Percentiles rank a stretch among this genome's conserved stretches.
Evolutionary conservation across 2,888 invertebrate species (phyloP).

Genomic region (Mycogona germanica): DNA sequence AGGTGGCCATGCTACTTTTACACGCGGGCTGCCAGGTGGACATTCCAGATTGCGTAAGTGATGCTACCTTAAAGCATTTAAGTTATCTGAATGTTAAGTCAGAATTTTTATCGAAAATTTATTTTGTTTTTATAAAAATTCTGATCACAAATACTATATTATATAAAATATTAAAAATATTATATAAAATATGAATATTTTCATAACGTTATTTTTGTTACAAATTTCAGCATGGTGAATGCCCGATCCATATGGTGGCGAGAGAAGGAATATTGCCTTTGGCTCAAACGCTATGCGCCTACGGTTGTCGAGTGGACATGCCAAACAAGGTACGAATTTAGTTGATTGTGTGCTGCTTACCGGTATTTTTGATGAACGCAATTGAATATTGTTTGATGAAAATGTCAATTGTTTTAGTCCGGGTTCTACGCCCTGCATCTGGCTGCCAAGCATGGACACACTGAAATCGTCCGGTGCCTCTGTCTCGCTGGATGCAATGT

Average conservation of each 20-base stretch:
- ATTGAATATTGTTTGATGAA: background rate
- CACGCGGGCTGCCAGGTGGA: constrained; percentile 48
- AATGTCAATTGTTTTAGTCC: constrained; percentile 26
- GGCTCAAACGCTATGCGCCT: constrained; percentile 46
- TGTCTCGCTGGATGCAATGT: constrained; percentile 57
- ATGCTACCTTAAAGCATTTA: constrained; percentile 6
- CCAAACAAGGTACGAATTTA: constrained; percentile 40
- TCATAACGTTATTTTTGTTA: constrained; percentile 4
- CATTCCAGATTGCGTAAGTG: constrained; percentile 40
- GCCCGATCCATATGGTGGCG: constrained; percentile 47
- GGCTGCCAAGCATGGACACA: constrained; percentile 56
- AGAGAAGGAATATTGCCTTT: constrained; percentile 42
- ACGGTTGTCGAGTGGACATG: constrained; percentile 48
- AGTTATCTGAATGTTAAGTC: background rate
- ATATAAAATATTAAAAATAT: background rate
- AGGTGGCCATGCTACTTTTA: constrained; percentile 46
- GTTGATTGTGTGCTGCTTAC: background rate
- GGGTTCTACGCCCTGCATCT: constrained; percentile 54
- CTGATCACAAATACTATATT: background rate
- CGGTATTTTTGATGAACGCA: background rate
- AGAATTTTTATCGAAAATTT: background rate
- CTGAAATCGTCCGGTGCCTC: constrained; percentile 53
- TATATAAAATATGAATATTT: constrained; percentile 1
- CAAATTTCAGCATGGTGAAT: constrained; percentile 42
- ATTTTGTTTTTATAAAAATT: background rate